Conservation (phyloP, 30 jellyfish, hydroid and myxozoan species). For the Mastigias papua region DNA sequence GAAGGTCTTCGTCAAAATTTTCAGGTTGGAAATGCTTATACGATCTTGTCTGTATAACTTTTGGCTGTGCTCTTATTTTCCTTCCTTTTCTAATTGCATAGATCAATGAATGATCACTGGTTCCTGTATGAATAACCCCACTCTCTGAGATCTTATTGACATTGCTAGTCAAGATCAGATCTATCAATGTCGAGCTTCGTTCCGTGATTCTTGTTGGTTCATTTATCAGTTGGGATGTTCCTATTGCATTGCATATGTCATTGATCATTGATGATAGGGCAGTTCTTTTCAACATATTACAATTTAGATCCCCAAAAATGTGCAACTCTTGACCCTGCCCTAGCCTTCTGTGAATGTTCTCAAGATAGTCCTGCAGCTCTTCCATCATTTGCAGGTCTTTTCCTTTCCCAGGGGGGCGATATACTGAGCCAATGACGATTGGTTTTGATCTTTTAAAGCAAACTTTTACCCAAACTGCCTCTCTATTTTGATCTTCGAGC, state of each 20-base stretch:
- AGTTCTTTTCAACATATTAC: slow-evolving; percentile 20
- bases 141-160: slow-evolving; percentile 3
- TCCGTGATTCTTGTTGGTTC: slow-evolving; percentile 21
- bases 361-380: not conserved
- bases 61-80: slow-evolving; percentile 18
- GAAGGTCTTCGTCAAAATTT: not conserved
- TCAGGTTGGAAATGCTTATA: not conserved
- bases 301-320: slow-evolving; percentile 14
- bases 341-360: not conserved
- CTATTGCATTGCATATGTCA: slow-evolving; percentile 3
- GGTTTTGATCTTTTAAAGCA: slow-evolving; percentile 28
- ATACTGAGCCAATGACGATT: not conserved
- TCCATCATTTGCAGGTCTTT: not conserved
- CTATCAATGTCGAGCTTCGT: slow-evolving; percentile 7
- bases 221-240: slow-evolving; percentile 6
- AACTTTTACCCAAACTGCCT: slow-evolving; percentile 34
- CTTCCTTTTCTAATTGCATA: slow-evolving; percentile 17
- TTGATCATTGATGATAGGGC: slow-evolving; percentile 11
- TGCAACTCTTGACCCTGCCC: not conserved
- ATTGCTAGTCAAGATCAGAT: slow-evolving; percentile 1
- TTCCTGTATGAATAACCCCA: slow-evolving; percentile 26
- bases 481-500: not conserved
- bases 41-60: not conserved
- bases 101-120: slow-evolving; percentile 18
- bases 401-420: slow-evolving; percentile 4